These are phyloP conservation scores for Poeciliopsis occidentalis DNA, from an alignment of 2,113 vertebrate genomes.

Conservation along the genomic window DNA sequence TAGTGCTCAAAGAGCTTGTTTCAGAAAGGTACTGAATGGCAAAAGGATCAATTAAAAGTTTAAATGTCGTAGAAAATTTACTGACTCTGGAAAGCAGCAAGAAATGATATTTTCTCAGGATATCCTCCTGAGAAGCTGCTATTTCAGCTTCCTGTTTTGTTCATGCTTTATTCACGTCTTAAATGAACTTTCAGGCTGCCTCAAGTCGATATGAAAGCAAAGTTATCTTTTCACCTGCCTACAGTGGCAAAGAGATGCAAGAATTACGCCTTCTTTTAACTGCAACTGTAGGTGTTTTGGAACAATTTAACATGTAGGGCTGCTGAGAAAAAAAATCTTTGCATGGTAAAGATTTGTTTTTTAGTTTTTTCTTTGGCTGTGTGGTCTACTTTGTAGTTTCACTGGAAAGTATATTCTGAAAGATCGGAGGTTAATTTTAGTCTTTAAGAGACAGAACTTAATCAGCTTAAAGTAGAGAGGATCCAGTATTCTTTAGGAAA, in stretches of 20 bases:
- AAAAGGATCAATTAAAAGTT: neutral
- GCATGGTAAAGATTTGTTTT: no score
- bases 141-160: constrained; percentile 14
- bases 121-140: no score
- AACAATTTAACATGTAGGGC: neutral
- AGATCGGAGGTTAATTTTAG: neutral
- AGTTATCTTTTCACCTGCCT: neutral
- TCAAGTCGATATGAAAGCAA: neutral
- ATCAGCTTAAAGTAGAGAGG: neutral
- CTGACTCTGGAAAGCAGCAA: neutral
- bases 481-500: neutral
- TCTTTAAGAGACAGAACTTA: neutral
- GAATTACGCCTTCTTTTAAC: neutral
- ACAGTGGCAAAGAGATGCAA: neutral
- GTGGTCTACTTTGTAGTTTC: neutral
- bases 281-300: constrained; percentile 7
- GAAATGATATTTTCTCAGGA: neutral
- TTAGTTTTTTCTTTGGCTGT: neutral
- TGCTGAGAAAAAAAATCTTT: neutral
- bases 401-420: neutral
- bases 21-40: neutral
- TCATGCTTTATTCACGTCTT: neutral
- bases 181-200: neutral
- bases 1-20: neutral
- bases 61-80: neutral